These are phyloP conservation scores for Sinocyclocheilus maitianheensis DNA, from an alignment of 2,113 vertebrate species.

Conservation along the genomic window DNA sequence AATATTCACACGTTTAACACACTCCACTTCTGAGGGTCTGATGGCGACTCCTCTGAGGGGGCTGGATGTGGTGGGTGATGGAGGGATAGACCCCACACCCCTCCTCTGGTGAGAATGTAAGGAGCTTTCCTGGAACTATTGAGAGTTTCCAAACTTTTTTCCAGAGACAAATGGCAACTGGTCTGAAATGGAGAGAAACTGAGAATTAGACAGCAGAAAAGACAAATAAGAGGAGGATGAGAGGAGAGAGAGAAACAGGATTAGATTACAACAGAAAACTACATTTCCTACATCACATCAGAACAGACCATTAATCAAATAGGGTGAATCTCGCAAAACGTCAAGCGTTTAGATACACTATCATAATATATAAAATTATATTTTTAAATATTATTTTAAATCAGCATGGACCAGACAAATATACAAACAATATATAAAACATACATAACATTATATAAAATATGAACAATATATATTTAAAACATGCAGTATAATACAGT, in stretches of 20 bases:
- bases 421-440: no score
- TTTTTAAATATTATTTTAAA: no score
- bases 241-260: conserved; percentile 21
- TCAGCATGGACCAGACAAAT: no score
- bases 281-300: conserved; percentile 26
- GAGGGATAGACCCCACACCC: background rate
- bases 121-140: conserved; percentile 25
- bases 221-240: conserved; percentile 33
- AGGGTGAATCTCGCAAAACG: background rate
- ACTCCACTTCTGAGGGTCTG: background rate
- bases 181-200: background rate
- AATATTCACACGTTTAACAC: conserved; percentile 6
- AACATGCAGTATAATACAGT: no score
- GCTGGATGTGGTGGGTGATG: background rate
- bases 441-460: no score
- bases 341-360: no score
- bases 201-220: conserved; percentile 22
- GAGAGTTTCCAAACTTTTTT: background rate
- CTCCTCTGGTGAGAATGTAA: background rate
- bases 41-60: background rate
- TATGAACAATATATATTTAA: no score
- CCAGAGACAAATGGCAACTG: conserved; percentile 3
- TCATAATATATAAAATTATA: no score
- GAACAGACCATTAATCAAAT: background rate
- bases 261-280: conserved; percentile 7